phyloP scores from a whole-genome alignment of 2,113 vertebrate species.

The Platycercus adscitus region DNA sequence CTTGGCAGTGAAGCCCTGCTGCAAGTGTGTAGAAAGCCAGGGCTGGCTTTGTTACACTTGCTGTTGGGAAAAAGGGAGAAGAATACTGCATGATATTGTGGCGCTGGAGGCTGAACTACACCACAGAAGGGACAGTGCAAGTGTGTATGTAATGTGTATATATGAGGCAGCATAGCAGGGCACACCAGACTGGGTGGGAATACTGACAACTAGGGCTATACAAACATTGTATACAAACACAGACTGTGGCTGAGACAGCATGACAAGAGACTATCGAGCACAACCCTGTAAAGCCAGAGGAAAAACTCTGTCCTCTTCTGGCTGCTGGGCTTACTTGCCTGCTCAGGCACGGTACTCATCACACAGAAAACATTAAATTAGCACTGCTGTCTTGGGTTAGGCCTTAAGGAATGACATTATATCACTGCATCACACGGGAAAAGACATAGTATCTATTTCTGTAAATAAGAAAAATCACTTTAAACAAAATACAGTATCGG shows the following conservation, averaged over 20 bases:
- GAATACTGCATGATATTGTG: neutral
- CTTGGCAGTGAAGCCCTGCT: neutral
- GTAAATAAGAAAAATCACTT: neutral
- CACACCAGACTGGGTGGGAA: neutral
- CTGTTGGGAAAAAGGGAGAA: neutral
- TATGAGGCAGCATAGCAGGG: neutral
- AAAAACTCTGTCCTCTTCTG: neutral
- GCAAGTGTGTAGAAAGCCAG: neutral
- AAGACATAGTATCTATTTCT: neutral
- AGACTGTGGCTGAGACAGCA: neutral
- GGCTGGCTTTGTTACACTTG: neutral
- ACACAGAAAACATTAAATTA: neutral
- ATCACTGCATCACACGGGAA: neutral
- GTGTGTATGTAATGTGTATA: fast-evolving
- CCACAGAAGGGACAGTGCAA: neutral
- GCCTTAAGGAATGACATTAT: neutral
- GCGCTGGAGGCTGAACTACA: neutral
- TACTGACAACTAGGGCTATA: neutral
- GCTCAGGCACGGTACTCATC: neutral
- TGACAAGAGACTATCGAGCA: neutral
- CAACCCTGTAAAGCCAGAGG: neutral
- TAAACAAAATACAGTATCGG: neutral
- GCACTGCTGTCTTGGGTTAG: neutral
- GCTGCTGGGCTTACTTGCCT: neutral
- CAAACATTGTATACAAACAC: neutral